Percentiles rank a stretch among this genome's conserved stretches.
Conservation (phyloP, 1,140 invertebrate genomes). For the Drosophila guanche region DNA sequence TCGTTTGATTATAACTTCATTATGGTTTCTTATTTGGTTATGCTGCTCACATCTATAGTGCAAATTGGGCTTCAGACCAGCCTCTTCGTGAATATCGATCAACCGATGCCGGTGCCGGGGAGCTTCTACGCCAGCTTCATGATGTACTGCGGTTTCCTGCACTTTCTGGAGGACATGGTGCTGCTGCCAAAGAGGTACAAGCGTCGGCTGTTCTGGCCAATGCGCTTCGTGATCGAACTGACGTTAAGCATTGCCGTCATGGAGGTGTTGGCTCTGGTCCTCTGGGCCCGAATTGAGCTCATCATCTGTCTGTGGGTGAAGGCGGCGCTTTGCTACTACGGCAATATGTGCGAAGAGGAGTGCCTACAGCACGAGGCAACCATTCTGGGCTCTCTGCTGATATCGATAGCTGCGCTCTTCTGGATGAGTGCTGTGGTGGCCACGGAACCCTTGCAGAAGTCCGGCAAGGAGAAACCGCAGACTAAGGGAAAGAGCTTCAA, state of each 20-base stretch:
- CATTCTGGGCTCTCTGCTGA: slow-evolving; percentile 29
- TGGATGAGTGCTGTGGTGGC: slow-evolving; percentile 40
- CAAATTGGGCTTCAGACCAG: slow-evolving; percentile 32
- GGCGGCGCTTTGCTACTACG: slow-evolving; percentile 4
- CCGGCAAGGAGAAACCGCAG: background rate
- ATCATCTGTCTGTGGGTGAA: background rate
- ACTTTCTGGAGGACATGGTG: slow-evolving; percentile 37
- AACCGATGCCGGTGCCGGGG: slow-evolving; percentile 13
- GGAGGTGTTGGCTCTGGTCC: slow-evolving; percentile 38
- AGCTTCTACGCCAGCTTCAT: slow-evolving; percentile 26
- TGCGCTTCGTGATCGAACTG: slow-evolving; percentile 30
- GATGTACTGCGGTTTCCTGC: slow-evolving; percentile 40
- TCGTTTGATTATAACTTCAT: background rate
- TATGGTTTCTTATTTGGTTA: background rate
- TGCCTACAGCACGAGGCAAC: slow-evolving; percentile 8
- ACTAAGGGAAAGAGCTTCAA: too few relatives aligned
- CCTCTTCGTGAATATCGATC: slow-evolving; percentile 30
- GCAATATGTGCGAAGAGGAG: background rate
- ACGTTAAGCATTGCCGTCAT: slow-evolving; percentile 41
- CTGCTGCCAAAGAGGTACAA: slow-evolving; percentile 30
- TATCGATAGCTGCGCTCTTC: slow-evolving; percentile 23
- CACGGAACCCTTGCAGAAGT: slow-evolving; percentile 6
- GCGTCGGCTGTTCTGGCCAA: slow-evolving; percentile 18
- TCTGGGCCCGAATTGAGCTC: slow-evolving; percentile 37
- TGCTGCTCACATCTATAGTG: slow-evolving; percentile 26